Conservation (phyloP, 2,797 vertebrate genomes). For the Siniperca scherzeri region DNA sequence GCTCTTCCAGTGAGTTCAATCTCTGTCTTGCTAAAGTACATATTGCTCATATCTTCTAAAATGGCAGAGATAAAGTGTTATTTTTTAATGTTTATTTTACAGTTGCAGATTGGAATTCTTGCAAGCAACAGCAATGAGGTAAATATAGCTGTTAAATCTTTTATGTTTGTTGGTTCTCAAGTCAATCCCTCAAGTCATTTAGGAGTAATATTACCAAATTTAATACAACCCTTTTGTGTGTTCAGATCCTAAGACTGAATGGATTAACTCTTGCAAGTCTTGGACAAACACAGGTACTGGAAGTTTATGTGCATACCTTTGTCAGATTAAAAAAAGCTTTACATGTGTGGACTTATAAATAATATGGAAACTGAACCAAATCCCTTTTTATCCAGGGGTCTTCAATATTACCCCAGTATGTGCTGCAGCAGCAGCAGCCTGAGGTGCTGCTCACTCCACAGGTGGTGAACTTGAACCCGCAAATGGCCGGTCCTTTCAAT, state of each 20-base stretch:
- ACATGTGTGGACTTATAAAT: background rate
- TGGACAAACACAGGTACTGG: slow-evolving; percentile 78
- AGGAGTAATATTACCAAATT: background rate
- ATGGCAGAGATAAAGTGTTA: background rate
- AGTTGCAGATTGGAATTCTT: slow-evolving; percentile 83
- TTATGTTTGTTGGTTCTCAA: background rate
- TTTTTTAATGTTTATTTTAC: slow-evolving; percentile 30
- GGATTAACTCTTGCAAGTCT: slow-evolving; percentile 78
- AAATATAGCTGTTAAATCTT: background rate
- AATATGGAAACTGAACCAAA: background rate
- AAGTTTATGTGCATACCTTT: background rate
- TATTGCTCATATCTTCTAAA: background rate
- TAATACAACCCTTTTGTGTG: slow-evolving; percentile 9
- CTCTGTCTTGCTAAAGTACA: background rate
- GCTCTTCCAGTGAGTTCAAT: slow-evolving; percentile 79
- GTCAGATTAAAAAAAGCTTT: background rate
- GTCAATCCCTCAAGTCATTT: background rate
- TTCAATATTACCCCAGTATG: slow-evolving; percentile 72
- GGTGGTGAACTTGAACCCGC: slow-evolving; percentile 81
- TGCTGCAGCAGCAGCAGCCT: slow-evolving; percentile 81
- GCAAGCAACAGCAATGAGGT: slow-evolving; percentile 87
- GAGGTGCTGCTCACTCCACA: slow-evolving; percentile 79
- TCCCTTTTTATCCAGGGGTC: slow-evolving; percentile 53
- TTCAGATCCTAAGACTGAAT: slow-evolving; percentile 79
- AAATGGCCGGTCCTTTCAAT: slow-evolving; percentile 71